A percentile compares a stretch with the other conserved stretches of the same genome.
Evolutionary conservation across 2,888 invertebrate species (phyloP).

Genomic region (Agelastica alni): DNA sequence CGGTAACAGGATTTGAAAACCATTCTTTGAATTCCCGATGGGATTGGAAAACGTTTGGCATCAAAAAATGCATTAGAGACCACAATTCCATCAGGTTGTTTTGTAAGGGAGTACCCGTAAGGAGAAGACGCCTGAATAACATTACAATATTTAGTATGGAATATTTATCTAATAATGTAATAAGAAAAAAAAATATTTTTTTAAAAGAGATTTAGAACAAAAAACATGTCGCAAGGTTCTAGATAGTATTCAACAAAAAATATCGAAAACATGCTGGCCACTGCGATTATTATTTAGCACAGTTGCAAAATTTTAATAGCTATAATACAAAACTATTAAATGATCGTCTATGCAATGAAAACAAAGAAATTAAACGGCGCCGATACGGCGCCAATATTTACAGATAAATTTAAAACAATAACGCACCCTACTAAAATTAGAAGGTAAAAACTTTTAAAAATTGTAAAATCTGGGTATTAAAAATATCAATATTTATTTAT

Average conservation of each 20-base stretch:
- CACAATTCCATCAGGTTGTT: constrained; percentile 96
- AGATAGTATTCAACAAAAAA: constrained; percentile 46
- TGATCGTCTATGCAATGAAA: constrained; percentile 29
- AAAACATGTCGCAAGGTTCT: constrained; percentile 46
- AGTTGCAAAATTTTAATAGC: constrained; percentile 46
- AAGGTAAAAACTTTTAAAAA: no score
- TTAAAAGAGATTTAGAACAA: no score
- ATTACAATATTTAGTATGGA: no score
- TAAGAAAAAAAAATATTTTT: no score
- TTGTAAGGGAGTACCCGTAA: constrained; percentile 95
- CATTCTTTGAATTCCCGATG: constrained; percentile 97
- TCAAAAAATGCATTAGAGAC: constrained; percentile 97
- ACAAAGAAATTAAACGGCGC: constrained; percentile 14
- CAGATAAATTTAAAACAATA: no score
- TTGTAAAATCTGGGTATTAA: no score
- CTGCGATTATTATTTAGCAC: constrained; percentile 50
- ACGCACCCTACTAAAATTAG: no score
- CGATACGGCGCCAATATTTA: no score
- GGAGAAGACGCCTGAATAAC: constrained; percentile 72
- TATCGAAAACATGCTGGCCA: constrained; percentile 52
- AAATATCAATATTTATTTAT: no score
- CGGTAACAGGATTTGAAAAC: constrained; percentile 97
- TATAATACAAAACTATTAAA: constrained; percentile 26
- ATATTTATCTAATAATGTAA: no score
- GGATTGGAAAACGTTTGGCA: constrained; percentile 96